Base-by-base conservation (phyloP, 2,113 vertebrate species). In the Leptosomus discolor region DNA sequence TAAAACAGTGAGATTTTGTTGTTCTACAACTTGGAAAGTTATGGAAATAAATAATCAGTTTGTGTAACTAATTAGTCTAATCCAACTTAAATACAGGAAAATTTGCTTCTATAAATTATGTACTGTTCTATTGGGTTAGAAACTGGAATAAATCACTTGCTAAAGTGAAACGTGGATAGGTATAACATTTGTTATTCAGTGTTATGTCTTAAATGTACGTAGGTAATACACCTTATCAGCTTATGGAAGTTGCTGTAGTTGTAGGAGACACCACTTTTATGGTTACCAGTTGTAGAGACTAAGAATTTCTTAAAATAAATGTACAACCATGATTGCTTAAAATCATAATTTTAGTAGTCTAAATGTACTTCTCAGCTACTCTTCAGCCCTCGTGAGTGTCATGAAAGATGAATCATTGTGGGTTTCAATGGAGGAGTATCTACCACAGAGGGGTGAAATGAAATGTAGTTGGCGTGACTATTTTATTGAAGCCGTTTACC, bases 391-490 rank as follows among this genome's bases (percentile, higher is more conserved):
- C 14, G 3, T 65, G 50, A 89, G 60, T 89, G 76, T 92, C 73
- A 85, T 26, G 32, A 87, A 89, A 82, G 65, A 76, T 94, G 77
- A 94, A 57, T 96, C 85, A 79, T n/a, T 56, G 39, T 85, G 23
- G 12, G 24, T 92, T 92, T 93, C 80, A 89, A 32, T 94, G 89
- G 91, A 96, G 88, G 88, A 95, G 64, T 94, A 80, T 65, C 64
- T 80, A 30, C 83, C 58, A 43, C 73, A 46, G 45, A 73, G 54
- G 79, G 82, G 83, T 91, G 77, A 89, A 92, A 84, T 48, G 45
- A 92, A 86, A 75, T 37, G 17, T 34, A 56, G 76, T 81, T 95
- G 95, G 76, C 4, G 13, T 74, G 71, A 78, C 76, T 92, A 29
- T 82, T 93, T 88, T 56, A 65, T 46, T 84, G 77, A 78, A 94